phyloP scores from a whole-genome alignment of 1,140 invertebrate species.

The Neocloeon triangulifer region DNA sequence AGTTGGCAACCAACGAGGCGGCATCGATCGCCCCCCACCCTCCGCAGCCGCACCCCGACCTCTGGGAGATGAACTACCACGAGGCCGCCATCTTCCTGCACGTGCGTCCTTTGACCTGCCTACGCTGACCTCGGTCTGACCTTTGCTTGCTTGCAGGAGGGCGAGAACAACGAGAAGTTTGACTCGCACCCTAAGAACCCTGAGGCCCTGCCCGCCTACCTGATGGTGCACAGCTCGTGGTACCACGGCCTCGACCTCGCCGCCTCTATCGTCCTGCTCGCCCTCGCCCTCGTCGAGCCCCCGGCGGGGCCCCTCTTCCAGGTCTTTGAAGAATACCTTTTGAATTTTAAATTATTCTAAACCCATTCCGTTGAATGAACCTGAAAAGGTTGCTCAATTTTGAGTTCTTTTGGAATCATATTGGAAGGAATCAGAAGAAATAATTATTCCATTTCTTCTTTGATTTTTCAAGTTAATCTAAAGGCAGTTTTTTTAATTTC shows the following conservation, averaged over 20 bases:
- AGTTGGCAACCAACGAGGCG: too few species aligned
- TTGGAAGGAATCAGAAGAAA: too few species aligned
- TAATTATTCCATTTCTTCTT: too few species aligned
- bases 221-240: slow-evolving; percentile 70
- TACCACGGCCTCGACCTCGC: slow-evolving; percentile 65
- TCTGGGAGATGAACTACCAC: slow-evolving; percentile 83
- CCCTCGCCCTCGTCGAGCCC: slow-evolving; percentile 59
- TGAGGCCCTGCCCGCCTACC: slow-evolving; percentile 63
- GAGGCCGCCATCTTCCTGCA: slow-evolving; percentile 72
- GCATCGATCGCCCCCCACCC: too few species aligned
- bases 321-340: slow-evolving; percentile 20
- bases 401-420: too few species aligned
- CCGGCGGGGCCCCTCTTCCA: slow-evolving; percentile 50
- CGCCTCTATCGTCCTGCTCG: slow-evolving; percentile 51
- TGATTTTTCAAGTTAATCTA: too few species aligned
- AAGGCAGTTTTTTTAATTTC: too few species aligned
- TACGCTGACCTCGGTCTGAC: neutral
- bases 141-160: slow-evolving; percentile 37
- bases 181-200: slow-evolving; percentile 65
- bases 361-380: too few species aligned
- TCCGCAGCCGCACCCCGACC: too few species aligned
- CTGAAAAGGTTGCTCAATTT: too few species aligned
- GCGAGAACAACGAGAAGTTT: slow-evolving; percentile 81
- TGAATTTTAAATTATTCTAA: slow-evolving; percentile 1
- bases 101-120: slow-evolving; percentile 20